These are phyloP conservation scores for Phoeniculus purpureus DNA, from an alignment of 2,797 vertebrate genomes.

Conservation along the genomic window DNA sequence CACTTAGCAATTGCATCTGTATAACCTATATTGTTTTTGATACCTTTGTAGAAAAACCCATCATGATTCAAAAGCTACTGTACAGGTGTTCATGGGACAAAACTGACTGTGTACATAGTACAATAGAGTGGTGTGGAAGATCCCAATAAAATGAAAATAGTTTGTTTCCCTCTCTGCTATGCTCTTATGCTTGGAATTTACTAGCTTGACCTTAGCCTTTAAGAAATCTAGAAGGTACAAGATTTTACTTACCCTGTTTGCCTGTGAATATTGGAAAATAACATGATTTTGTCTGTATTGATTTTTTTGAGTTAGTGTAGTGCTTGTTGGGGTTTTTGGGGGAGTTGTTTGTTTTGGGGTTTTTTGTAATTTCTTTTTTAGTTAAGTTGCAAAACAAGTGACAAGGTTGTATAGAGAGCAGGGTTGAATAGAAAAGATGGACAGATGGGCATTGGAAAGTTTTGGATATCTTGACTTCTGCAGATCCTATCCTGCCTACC, in stretches of 20 bases:
- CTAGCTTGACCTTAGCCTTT: not conserved
- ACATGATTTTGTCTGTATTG: not conserved
- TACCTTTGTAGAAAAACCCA: not conserved
- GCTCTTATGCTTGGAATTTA: not conserved
- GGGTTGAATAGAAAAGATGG: not conserved
- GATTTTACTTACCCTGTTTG: not conserved
- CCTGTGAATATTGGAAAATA: not conserved
- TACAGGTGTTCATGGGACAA: not conserved
- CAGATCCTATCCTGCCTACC: not conserved
- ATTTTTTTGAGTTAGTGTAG: not conserved
- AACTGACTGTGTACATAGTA: not conserved
- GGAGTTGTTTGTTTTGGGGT: not conserved
- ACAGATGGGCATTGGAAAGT: not conserved
- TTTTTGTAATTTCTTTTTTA: not conserved
- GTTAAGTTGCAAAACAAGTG: not conserved
- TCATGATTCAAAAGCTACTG: not conserved
- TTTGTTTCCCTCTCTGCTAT: not conserved
- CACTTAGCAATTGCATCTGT: not conserved
- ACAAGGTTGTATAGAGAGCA: not conserved
- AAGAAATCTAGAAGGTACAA: not conserved
- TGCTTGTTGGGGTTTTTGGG: not conserved
- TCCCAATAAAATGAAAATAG: not conserved
- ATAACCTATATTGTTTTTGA: no score
- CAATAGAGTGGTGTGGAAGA: not conserved
- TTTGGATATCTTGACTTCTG: conserved; percentile 1